phyloP scores from a whole-genome alignment of 2,797 vertebrate species.

The Anabas testudineus region DNA sequence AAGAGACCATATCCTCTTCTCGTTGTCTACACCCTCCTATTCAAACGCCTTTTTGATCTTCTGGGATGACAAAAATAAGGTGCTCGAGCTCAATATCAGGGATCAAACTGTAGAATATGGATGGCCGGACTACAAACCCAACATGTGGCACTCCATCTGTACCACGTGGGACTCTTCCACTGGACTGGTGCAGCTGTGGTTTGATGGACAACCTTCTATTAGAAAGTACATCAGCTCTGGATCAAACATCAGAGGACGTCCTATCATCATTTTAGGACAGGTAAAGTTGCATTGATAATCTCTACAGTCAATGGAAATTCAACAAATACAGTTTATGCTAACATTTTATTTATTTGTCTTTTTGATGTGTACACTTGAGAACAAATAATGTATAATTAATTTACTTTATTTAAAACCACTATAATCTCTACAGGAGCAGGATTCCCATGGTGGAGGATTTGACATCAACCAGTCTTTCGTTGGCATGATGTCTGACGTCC shows the following conservation, averaged over 20 bases:
- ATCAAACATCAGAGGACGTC: conserved; percentile 5
- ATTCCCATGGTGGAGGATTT: conserved; percentile 63
- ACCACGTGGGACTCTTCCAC: conserved; percentile 71
- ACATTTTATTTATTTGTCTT: too few relatives aligned
- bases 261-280: conserved; percentile 64
- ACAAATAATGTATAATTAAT: too few relatives aligned
- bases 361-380: too few relatives aligned
- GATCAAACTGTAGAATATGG: background rate
- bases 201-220: conserved; percentile 60
- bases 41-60: conserved; percentile 70
- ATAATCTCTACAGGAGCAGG: conserved; percentile 67
- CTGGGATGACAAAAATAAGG: conserved; percentile 32
- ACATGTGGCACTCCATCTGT: conserved; percentile 77
- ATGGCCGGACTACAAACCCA: conserved; percentile 4
- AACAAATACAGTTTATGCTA: background rate
- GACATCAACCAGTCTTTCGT: conserved; percentile 65
- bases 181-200: conserved; percentile 72
- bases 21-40: conserved; percentile 28
- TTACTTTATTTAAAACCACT: conserved; percentile 7
- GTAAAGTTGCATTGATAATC: conserved; percentile 30
- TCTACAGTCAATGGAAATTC: background rate
- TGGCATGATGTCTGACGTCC: conserved; percentile 70
- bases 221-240: conserved; percentile 60
- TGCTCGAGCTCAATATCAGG: conserved; percentile 25
- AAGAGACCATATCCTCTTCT: conserved; percentile 74